Base-by-base conservation (phyloP, 2,797 vertebrate species). In the Channallabes apus region DNA sequence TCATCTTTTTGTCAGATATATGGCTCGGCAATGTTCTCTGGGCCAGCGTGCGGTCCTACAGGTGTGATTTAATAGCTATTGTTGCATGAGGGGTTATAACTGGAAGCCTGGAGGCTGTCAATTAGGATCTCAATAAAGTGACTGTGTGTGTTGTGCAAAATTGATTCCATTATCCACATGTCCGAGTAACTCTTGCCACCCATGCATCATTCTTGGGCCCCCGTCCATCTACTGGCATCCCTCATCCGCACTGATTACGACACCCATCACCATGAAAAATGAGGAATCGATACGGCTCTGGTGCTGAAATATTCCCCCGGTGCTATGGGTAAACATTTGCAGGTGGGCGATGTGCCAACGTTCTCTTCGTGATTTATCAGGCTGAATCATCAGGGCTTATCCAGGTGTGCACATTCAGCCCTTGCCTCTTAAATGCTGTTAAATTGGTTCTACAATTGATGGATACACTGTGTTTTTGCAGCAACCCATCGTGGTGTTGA, bases 241-340 rank as follows among this genome's bases (percentile, higher is more conserved):
- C 88, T 90, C 93, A 93, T 93, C 93, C 92, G 89, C 91, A 84
- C 91, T 91, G 93, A 95, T 95, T 94, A 94, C 93, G 90, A 93
- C 91, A 92, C 90, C 93, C 93, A 92, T 94, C 92, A 92, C 93
- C 92, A 91, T 94, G 93, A 94, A 93, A 95, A 93, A 95, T 94
- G 94, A 94, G 93, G 93, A 94, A 95, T 95, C 95, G 92, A 95
- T 95, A 95, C 15, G 76, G 93, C 91, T 90, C 90, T 90, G 92
- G 91, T 93, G 86, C 83, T 85, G 85, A 89, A 89, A 87, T 75
- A 86, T 86, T 84, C 75, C 82, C 81, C 67, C 27, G 71, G 80
- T 78, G 71, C 75, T 82, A 86, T 87, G 68, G 82, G 85, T 85
- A 88, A 87, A 85, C 82, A 85, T 86, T 86, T 86, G 84, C 85